Evolutionary conservation across 2,113 vertebrate genomes (phyloP).

Genomic region (Neotragus pygmaeus): DNA sequence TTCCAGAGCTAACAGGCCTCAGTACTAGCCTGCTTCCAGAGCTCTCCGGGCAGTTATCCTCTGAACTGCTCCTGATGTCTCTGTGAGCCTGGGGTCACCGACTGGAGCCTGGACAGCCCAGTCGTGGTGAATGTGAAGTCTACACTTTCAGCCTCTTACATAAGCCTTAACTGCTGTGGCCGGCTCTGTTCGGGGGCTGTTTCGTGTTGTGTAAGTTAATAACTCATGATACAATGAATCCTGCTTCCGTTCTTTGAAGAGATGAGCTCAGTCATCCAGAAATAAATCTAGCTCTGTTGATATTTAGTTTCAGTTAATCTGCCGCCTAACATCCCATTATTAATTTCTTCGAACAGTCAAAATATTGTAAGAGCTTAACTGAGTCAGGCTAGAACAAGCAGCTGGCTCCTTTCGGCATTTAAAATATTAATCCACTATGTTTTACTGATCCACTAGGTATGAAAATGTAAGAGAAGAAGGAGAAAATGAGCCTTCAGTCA

Average conservation of each 20-base stretch:
- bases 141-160: background rate
- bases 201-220: constrained; percentile 2
- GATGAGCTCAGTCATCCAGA: constrained; percentile 52
- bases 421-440: constrained; percentile 68
- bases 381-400: constrained; percentile 76
- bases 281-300: constrained; percentile 61
- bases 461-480: constrained; percentile 63
- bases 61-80: background rate
- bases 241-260: constrained; percentile 42
- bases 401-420: constrained; percentile 65
- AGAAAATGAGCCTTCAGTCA: constrained; percentile 45
- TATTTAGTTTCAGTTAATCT: constrained; percentile 74
- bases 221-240: background rate
- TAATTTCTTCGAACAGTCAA: constrained; percentile 74
- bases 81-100: background rate
- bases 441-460: constrained; percentile 60
- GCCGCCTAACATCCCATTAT: constrained; percentile 68
- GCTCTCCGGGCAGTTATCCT: background rate
- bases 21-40: background rate
- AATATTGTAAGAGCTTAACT: constrained; percentile 77
- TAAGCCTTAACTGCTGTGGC: background rate
- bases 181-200: background rate
- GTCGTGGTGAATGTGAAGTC: background rate
- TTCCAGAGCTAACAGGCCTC: background rate
- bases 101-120: background rate